Evolutionary conservation across 2,888 invertebrate genomes (phyloP).

Genomic region (Hartigia nigra): DNA sequence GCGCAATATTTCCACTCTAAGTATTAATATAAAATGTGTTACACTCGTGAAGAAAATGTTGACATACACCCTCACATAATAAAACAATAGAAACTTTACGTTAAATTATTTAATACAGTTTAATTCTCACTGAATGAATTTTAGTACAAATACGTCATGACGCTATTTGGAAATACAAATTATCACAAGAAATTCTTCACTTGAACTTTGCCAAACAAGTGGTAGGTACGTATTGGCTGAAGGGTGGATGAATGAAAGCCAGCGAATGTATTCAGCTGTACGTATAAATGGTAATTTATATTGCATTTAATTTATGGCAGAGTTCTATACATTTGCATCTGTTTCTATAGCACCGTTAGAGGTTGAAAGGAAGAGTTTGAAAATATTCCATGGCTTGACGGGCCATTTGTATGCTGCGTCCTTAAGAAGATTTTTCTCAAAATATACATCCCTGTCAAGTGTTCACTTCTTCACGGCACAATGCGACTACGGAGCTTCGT

Average conservation of each 20-base stretch:
- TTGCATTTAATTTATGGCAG: neutral
- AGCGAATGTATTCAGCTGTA: neutral
- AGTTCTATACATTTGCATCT: neutral
- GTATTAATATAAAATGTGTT: neutral
- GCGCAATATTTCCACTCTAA: neutral
- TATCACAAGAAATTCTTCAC: neutral
- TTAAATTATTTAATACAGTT: neutral
- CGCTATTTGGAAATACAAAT: neutral
- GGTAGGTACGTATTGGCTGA: neutral
- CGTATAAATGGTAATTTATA: neutral
- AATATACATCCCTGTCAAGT: neutral
- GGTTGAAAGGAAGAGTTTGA: neutral
- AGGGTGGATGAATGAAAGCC: neutral
- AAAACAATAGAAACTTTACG: neutral
- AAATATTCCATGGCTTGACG: neutral
- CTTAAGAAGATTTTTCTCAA: neutral
- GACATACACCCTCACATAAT: neutral
- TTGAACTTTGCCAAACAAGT: neutral
- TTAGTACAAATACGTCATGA: neutral
- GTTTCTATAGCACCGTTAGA: neutral
- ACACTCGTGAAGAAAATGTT: neutral
- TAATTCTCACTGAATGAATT: neutral
- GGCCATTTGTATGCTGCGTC: neutral
- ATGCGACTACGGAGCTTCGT: neutral
- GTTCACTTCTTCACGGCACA: neutral